Base-by-base conservation (phyloP, 2,113 vertebrate genomes). In the Dicentrarchus labrax region DNA sequence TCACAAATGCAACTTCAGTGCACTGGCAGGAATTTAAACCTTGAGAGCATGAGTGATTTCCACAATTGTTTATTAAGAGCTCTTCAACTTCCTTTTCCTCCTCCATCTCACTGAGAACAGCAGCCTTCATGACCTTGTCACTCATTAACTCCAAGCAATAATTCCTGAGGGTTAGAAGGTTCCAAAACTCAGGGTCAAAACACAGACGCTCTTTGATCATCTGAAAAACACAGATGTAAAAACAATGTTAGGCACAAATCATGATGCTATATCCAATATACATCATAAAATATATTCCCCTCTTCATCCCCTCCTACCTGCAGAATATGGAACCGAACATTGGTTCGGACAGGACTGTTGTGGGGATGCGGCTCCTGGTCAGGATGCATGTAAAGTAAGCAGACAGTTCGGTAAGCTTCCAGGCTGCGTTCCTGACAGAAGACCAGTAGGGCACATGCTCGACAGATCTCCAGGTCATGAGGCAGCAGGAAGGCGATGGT, bases 171-270 rank as follows among this genome's bases (percentile, higher is more conserved):
- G 98, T 98, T 68, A 98, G 90, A 51, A 99, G 96, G 92, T 98
- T 99, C 98, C 98, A 99, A 89, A 99, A 99, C 91, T 99, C 98
- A 0, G 98, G 98, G 91, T 99, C 98, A 80, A 99, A 99, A 92
- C 96, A 97, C 80, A 99, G 92, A 6, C 96, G 97, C 83, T 96
- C 97, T 93, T 99, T 99, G 76, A 99, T 93, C 92, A 99, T 97
- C 88, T 97, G 96, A 76, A 75, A 78, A 78, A 8, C 17, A 84
- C 66, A 61, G 4, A 69, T 4, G 21, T 0, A 54, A 6, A n/a
- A 43, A 69, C 30, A 68, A 53, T 21, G 13, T 56, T 22, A 62
- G 11, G 24, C 4, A 80, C n/a, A 74, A 39, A 45, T 56, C 4
- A 39, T 7, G 41, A 66, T 19, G 47, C 5, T 1, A 59, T 30